Percentiles rank a stretch among this genome's conserved stretches.
Conservation (phyloP, 35 echinoderm and acorn worm species). For the Apostichopus japonicus region DNA sequence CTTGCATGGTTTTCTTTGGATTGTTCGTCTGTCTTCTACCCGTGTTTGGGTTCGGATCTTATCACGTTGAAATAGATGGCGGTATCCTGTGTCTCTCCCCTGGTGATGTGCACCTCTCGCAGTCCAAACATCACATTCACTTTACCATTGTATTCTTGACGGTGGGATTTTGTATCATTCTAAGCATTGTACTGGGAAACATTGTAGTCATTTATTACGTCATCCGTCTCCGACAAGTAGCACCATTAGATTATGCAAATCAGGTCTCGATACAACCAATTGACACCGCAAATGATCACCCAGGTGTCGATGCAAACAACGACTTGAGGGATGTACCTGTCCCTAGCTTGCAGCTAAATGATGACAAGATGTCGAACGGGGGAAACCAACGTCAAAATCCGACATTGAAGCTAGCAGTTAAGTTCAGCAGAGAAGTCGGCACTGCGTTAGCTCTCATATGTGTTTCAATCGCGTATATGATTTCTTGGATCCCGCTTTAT, state of each 20-base stretch:
- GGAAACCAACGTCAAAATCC: neutral
- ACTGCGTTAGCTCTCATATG: neutral
- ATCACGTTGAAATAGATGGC: constrained; percentile 30
- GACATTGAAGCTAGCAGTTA: neutral
- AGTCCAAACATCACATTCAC: neutral
- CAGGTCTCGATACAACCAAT: neutral
- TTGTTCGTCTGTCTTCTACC: constrained; percentile 24
- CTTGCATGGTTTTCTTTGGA: neutral
- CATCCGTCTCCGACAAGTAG: neutral
- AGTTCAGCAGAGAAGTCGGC: constrained; percentile 2
- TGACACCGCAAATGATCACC: neutral
- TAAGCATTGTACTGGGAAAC: constrained; percentile 1
- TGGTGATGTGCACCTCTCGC: constrained; percentile 49
- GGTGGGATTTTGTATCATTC: neutral
- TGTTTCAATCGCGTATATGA: constrained; percentile 53
- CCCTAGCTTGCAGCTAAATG: too few species aligned
- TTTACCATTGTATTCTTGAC: neutral
- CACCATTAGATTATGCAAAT: neutral
- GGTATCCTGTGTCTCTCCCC: constrained; percentile 54
- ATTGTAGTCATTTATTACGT: constrained; percentile 8
- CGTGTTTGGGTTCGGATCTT: constrained; percentile 63
- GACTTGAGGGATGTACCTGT: neutral
- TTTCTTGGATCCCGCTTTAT: constrained; percentile 57
- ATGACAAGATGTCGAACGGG: too few species aligned
- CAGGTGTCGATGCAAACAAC: neutral